Evolutionary conservation across 2,888 invertebrate species (phyloP).

Genomic region (Abrostola tripartita): DNA sequence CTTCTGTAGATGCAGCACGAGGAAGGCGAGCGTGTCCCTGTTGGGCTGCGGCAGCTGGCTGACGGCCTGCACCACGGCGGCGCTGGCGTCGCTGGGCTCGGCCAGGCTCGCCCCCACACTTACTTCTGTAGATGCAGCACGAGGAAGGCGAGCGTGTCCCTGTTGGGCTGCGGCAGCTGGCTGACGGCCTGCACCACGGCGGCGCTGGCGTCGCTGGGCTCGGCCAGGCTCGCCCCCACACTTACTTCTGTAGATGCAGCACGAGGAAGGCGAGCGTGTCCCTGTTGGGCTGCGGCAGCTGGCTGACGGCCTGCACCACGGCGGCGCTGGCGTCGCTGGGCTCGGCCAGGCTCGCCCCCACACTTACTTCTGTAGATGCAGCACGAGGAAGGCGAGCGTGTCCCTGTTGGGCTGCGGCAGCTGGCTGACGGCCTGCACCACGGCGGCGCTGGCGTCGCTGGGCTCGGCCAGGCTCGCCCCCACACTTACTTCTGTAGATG

Average conservation of each 20-base stretch:
- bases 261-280: constrained; percentile 98
- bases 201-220: constrained; percentile 89
- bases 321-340: constrained; percentile 89
- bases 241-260: constrained; percentile 94
- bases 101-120: constrained; percentile 87
- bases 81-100: constrained; percentile 89
- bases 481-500: constrained; percentile 93
- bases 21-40: constrained; percentile 97
- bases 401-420: constrained; percentile 98
- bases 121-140: constrained; percentile 96
- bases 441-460: constrained; percentile 89
- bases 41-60: constrained; percentile 96
- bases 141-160: constrained; percentile 98
- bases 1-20: constrained; percentile 96
- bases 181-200: constrained; percentile 93
- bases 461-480: constrained; percentile 89
- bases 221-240: constrained; percentile 88
- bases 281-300: constrained; percentile 96
- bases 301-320: constrained; percentile 92
- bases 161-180: constrained; percentile 96
- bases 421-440: constrained; percentile 93
- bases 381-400: constrained; percentile 96
- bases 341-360: constrained; percentile 89
- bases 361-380: constrained; percentile 94
- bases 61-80: constrained; percentile 92